These are phyloP conservation scores for Phalacrocorax pelagicus DNA, from an alignment of 2,113 vertebrate genomes.

Conservation along the genomic window DNA sequence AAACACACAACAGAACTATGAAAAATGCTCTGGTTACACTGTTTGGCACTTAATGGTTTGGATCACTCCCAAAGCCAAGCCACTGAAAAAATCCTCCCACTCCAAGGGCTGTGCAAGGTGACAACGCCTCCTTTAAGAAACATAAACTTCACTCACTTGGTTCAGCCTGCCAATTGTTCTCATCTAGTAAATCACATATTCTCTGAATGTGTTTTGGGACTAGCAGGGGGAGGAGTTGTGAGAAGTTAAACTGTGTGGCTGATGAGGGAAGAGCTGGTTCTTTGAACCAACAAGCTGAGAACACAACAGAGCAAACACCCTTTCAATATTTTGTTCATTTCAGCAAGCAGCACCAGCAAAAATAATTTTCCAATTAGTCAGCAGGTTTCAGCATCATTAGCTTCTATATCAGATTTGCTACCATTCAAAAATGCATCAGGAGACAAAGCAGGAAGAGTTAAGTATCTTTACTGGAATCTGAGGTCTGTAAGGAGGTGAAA, in stretches of 20 bases:
- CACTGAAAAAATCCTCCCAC: slow-evolving; percentile 25
- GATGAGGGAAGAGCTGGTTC: not conserved
- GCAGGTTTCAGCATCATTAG: slow-evolving; percentile 75
- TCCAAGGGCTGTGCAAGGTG: slow-evolving; percentile 54
- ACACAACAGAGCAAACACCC: slow-evolving; percentile 36
- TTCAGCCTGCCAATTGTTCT: slow-evolving; percentile 53
- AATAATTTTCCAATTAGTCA: slow-evolving; percentile 74
- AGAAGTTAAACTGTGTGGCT: not conserved
- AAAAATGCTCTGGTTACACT: slow-evolving; percentile 26
- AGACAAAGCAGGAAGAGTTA: slow-evolving; percentile 73
- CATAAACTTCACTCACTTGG: slow-evolving; percentile 44
- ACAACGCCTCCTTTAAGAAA: slow-evolving; percentile 44
- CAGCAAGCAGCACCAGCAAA: slow-evolving; percentile 57
- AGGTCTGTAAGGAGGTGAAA: slow-evolving; percentile 71
- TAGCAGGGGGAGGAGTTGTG: not conserved
- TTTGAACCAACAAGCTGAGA: not conserved
- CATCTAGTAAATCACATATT: slow-evolving; percentile 48
- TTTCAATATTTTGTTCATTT: slow-evolving; percentile 44
- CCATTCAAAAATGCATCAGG: slow-evolving; percentile 74
- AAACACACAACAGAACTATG: slow-evolving; percentile 29
- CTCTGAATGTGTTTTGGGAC: not conserved
- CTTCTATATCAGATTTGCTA: slow-evolving; percentile 75
- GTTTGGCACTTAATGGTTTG: slow-evolving; percentile 54
- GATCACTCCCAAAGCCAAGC: slow-evolving; percentile 51
- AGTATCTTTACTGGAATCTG: slow-evolving; percentile 73